Evolutionary conservation across 2,113 vertebrate genomes (phyloP), one percentile per base, ranked within the genome.

Genomic region (Nematolebias whitei): DNA sequence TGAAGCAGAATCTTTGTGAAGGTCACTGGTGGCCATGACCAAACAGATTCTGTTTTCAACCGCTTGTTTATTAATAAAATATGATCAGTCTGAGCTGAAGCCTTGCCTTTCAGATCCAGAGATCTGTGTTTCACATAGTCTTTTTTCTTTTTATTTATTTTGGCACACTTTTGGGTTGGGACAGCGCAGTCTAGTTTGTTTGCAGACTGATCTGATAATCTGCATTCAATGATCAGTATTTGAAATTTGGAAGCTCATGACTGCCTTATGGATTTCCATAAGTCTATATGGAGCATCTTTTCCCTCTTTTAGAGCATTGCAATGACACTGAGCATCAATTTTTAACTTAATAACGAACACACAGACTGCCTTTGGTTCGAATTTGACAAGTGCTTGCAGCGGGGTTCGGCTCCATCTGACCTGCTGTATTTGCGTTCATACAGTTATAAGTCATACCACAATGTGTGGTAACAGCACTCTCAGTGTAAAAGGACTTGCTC

Each of bases 21-120:
- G 66, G 60, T 43, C 63, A 63, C 63, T 68, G 35, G 20, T 63
- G 50, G 61, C 35, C 47, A 6, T 64, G 74, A 85, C 73, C 79
- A 88, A 87, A 87, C 76, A 85, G 83, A 90, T 82, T 86, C 63
- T 73, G 60, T 83, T 87, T 80, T 86, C 71, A 83, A 60, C 69
- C 65, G 53, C 54, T 79, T 58, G 74, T 56, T 61, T 53, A 78
- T 85, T 52, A 90, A 83, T 87, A 85, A 88, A 85, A 81, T 43
- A 85, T 81, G 47, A 38, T 52, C 0, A 14, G 49, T 65, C 29
- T 14, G 10, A 58, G 68, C 51, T 44, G 44, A 5, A 16, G 74
- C 50, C 44, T 29, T 39, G 14, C 41, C 38, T 9, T 35, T 22
- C 23, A 71, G 35, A 48, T 64, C 14, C 53, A 47, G 56, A 62